phyloP scores from a whole-genome alignment of 1,140 invertebrate species.

The Microplitis mediator region DNA sequence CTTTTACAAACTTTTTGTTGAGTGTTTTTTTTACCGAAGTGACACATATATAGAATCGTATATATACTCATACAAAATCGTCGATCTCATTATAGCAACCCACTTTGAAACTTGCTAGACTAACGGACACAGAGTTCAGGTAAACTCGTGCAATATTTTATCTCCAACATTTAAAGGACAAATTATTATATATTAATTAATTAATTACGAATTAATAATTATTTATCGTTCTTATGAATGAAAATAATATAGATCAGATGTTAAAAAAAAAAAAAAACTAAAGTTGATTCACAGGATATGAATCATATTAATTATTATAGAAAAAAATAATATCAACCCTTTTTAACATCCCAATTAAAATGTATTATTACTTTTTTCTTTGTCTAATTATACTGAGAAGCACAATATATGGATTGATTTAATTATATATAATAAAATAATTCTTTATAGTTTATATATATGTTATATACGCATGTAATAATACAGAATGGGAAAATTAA shows the following conservation, averaged over 20 bases:
- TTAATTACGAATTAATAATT: background rate
- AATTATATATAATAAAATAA: too few relatives aligned
- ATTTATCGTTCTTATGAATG: too few relatives aligned
- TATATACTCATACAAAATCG: background rate
- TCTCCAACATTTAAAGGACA: background rate
- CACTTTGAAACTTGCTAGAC: constrained; percentile 18
- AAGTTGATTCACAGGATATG: constrained; percentile 10
- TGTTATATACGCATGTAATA: too few relatives aligned
- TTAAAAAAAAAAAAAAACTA: background rate
- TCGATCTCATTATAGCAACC: constrained; percentile 25
- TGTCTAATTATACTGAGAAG: background rate
- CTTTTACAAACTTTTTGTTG: background rate
- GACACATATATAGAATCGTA: background rate
- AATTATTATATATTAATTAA: background rate
- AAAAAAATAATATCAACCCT: background rate
- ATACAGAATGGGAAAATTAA: too few relatives aligned
- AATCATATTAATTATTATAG: constrained; percentile 1
- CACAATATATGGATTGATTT: too few relatives aligned
- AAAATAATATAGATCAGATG: background rate
- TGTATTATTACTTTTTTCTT: constrained; percentile 5
- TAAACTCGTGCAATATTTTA: background rate
- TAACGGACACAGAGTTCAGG: constrained; percentile 22
- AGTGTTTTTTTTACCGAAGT: background rate
- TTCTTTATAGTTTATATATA: too few relatives aligned
- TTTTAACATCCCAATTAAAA: constrained; percentile 9